Evolutionary conservation across 2,888 invertebrate genomes (phyloP).

Genomic region (Vannuccia rotundouncinata): DNA sequence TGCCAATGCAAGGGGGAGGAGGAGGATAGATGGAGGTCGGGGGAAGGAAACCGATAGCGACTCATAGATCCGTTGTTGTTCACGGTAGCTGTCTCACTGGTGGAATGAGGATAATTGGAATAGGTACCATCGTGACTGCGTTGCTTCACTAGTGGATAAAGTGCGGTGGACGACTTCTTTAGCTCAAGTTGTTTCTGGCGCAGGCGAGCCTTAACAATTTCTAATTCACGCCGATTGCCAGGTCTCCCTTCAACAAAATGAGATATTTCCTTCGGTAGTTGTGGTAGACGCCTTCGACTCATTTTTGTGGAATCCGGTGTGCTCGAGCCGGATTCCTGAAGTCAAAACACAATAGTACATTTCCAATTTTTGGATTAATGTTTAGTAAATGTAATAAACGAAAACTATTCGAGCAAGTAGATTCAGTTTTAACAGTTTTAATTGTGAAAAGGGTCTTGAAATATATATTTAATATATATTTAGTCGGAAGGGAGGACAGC

Average conservation of each 20-base stretch:
- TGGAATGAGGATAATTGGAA: not conserved
- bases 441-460: no score
- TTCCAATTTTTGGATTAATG: no score
- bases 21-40: not conserved
- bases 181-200: conserved; percentile 2
- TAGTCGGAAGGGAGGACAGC: no score
- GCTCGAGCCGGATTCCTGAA: not conserved
- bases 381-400: no score
- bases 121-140: conserved; percentile 13
- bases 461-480: no score
- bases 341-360: no score
- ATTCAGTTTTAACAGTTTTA: no score
- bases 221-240: not conserved
- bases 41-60: not conserved
- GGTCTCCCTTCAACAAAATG: not conserved
- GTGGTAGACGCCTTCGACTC: conserved; percentile 1
- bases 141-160: not conserved
- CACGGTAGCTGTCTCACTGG: not conserved
- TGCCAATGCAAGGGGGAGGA: not conserved
- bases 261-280: not conserved
- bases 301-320: not conserved
- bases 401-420: no score
- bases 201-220: conserved; percentile 3
- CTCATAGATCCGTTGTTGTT: not conserved
- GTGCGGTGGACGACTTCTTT: not conserved